Conservation (phyloP, 2,888 invertebrate species). For the Heliconius erato region DNA sequence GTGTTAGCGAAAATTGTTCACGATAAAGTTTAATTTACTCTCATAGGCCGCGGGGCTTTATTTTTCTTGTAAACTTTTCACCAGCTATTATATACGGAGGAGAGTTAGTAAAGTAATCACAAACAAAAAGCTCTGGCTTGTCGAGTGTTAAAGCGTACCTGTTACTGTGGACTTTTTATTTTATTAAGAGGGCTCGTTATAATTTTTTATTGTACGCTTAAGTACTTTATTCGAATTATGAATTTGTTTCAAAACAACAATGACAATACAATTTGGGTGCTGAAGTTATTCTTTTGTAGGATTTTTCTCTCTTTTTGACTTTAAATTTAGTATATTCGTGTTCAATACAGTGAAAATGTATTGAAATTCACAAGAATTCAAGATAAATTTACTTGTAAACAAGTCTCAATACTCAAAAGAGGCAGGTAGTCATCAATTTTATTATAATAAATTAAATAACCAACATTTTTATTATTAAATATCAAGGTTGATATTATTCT, state of each 20-base stretch:
- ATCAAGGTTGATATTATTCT: not conserved
- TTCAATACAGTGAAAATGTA: too few species aligned
- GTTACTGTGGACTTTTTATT: conserved; percentile 3
- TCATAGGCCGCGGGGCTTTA: conserved; percentile 39
- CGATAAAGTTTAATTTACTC: conserved; percentile 52
- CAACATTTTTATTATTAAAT: not conserved
- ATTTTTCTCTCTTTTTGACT: not conserved
- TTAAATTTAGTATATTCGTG: not conserved
- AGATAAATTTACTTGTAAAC: too few species aligned
- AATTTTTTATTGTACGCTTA: not conserved
- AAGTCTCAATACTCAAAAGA: too few species aligned
- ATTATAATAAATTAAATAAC: too few species aligned
- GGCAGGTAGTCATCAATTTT: too few species aligned
- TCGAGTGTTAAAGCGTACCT: conserved; percentile 21
- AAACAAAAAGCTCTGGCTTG: conserved; percentile 36
- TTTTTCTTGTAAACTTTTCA: conserved; percentile 41
- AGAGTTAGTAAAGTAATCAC: conserved; percentile 33
- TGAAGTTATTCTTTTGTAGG: not conserved
- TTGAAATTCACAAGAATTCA: too few species aligned
- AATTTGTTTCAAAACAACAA: not conserved
- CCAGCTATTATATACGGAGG: conserved; percentile 32
- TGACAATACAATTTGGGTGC: too few species aligned
- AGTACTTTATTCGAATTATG: conserved; percentile 17
- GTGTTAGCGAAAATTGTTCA: conserved; percentile 48
- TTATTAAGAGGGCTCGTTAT: conserved; percentile 4